A percentile compares a stretch with the other conserved stretches of the same genome.
Conservation (phyloP, 2,888 invertebrate genomes). For the Schizaphis graminum region DNA sequence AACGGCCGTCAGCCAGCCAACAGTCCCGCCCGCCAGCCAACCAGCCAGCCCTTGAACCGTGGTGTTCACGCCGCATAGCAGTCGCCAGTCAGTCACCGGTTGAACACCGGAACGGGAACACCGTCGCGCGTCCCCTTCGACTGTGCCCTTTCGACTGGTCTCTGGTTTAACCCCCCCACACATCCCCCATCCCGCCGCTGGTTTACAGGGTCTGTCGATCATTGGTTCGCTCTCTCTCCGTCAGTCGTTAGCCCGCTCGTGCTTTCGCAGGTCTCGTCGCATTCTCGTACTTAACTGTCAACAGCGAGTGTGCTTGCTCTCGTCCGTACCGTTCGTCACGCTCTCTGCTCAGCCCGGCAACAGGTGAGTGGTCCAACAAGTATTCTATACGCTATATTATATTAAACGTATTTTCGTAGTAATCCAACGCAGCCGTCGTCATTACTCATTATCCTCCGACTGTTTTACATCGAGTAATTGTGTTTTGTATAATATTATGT, state of each 20-base stretch:
- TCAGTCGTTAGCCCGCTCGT: background rate
- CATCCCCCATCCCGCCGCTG: no score
- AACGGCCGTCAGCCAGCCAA: background rate
- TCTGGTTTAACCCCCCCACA: background rate
- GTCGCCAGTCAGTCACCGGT: background rate
- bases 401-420: background rate
- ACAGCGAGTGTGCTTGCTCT: background rate
- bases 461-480: background rate
- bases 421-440: background rate
- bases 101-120: background rate
- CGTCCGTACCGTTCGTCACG: background rate
- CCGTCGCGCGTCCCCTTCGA: no score
- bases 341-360: background rate
- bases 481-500: background rate
- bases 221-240: background rate
- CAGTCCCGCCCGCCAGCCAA: background rate
- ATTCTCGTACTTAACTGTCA: background rate
- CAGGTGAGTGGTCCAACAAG: constrained; percentile 21
- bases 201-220: no score
- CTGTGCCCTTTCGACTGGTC: background rate
- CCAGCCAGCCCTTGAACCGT: background rate
- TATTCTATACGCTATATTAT: background rate
- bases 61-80: background rate
- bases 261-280: background rate
- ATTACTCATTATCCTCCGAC: background rate